Percentiles rank a stretch among this genome's conserved stretches.
Evolutionary conservation across 2,113 vertebrate species (phyloP).

Genomic region (Muntiacus muntjak): DNA sequence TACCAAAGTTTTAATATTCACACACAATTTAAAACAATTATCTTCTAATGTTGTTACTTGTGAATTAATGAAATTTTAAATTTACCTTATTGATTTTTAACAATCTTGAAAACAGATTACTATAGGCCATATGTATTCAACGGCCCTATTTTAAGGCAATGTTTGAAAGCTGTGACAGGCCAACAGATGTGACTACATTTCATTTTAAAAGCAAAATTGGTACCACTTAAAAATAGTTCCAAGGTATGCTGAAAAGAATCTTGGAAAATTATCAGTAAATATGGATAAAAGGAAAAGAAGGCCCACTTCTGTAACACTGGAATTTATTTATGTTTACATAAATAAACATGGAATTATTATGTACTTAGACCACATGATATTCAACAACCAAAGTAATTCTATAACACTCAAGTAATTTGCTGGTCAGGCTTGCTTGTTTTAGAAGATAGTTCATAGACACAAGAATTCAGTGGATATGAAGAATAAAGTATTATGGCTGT

Average conservation of each 20-base stretch:
- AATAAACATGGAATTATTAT: conserved; percentile 20
- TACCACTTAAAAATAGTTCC: neutral
- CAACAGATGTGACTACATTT: neutral
- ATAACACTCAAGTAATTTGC: neutral
- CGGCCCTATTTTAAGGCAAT: neutral
- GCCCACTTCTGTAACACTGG: neutral
- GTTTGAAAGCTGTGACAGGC: neutral
- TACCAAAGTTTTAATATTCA: neutral
- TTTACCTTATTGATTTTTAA: neutral
- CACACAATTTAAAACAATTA: neutral
- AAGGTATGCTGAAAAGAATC: neutral
- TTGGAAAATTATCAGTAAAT: neutral
- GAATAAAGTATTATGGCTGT: neutral
- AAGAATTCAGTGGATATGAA: conserved; percentile 18
- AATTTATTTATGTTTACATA: neutral
- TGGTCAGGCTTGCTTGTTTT: neutral
- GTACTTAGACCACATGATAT: neutral
- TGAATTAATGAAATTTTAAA: neutral
- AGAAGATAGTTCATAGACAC: neutral
- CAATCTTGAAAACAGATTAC: neutral
- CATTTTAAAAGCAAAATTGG: neutral
- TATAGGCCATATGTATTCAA: neutral
- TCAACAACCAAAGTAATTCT: neutral
- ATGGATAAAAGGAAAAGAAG: neutral
- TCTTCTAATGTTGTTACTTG: neutral